Evolutionary conservation across 2,888 invertebrate species (phyloP), one percentile per base, ranked within the genome.

Genomic region (Drosophila incognita): DNA sequence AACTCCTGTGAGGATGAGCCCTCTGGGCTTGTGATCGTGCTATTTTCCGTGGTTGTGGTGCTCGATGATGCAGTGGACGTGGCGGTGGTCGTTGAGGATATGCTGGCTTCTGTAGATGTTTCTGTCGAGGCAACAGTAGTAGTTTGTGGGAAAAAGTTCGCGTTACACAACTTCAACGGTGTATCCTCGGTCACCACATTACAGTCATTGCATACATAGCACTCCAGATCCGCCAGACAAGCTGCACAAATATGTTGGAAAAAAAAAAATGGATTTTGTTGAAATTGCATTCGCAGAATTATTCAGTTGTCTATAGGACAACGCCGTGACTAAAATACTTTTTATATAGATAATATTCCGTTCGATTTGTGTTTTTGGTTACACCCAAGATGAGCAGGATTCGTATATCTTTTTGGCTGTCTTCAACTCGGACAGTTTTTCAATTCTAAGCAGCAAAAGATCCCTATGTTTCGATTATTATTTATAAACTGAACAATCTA

Each of bases 181-280:
- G 91, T 90, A 15, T 76, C 59, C 21, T 71, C 76, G 8, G 81
- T 78, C 38, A 91, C 60, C 46, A 76, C 72, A 0, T 61, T 66
- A 52, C 93, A 93, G 51, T 92, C 69, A 27, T 92, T 87, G 69
- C 92, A 93, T 8, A 92, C 90, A 70, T 92, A 93, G 74, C 92
- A 93, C 76, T 81, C 75, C 15, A 92, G 67, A 59, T 92, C 81
- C 42, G 82, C 89, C 13, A 77, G 74, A 31, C 79, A 81, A 27
- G 82, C 92, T 92, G 69, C 2, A 76, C 69, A 54, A 2, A 63
- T 18, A 35, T 11, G 52, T 8, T 13, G 31, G 0, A 1, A 24
- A 13, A 48, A 2, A 27, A 46, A 15, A 10, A 18, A 4, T 18
- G 8, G 8, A 10, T 24, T 49, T 49, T 49, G 5, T 27, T 46